Base-by-base conservation (phyloP, 2,888 invertebrate species). In the Galerucella nymphaeae region DNA sequence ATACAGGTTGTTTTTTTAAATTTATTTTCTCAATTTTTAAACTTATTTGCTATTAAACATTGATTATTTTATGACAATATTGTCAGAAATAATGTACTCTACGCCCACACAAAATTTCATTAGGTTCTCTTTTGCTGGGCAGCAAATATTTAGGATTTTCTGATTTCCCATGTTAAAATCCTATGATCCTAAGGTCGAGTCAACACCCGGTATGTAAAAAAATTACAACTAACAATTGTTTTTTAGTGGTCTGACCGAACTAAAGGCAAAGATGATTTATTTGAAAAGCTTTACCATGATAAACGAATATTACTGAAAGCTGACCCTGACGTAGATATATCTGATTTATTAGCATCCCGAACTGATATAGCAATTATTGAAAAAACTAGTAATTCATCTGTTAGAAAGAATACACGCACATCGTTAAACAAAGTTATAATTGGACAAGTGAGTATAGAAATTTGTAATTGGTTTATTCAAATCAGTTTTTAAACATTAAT, bases 351-450 rank as follows among this genome's bases (percentile, higher is more conserved):
- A 41, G 93, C 97, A 0, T 95, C 97, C 0, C 90, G 98, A 77
- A 91, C 93, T 20, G 93, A 96, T 82, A 85, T 98, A 65, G 91
- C 96, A 1, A 90, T 92, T n/a, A 91, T 97, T 14, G 96, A 98
- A 86, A 98, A 98, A 86, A 98, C 97, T 0, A 96, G 96, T 76
- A 95, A 91, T 81, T 95, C 96, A 0, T 89, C 89, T 72, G 96
- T 97, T 0, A 89, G 97, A 72, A 93, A 93, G 85, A 94, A 95
- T 82, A 97, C 97, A 0, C 91, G 91, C 82, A 93, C 94, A 68
- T 90, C 93, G 69, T 90, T 98, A 42, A 97, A 97, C 82, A 94
- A 93, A 88, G 93, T 97, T 74, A 91, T 96, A 45, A 98, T 98
- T 84, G 97, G 97, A 74, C 88, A 88, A 86, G 94, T 94, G 81